Conservation (phyloP, 2,113 vertebrate genomes). For the Pongo abelii region DNA sequence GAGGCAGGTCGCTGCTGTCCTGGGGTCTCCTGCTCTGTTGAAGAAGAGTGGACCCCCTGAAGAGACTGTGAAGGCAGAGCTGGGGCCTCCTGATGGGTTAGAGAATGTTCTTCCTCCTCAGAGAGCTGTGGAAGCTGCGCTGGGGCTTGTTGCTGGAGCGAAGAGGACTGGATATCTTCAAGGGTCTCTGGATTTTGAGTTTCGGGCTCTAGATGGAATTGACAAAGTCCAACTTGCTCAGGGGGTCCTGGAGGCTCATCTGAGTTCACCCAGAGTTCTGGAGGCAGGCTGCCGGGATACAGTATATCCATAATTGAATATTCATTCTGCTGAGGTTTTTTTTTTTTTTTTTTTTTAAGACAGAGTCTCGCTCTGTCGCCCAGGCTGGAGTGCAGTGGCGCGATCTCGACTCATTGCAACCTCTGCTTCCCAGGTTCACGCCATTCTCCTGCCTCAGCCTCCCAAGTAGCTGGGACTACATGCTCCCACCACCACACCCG, state of each 20-base stretch:
- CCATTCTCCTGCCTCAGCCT: no score
- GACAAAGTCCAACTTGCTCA: no score
- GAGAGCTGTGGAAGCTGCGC: no score
- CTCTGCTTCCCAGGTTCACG: no score
- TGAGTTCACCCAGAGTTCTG: not conserved
- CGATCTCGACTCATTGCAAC: no score
- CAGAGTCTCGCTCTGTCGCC: no score
- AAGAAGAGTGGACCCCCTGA: not conserved
- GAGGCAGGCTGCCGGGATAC: not conserved
- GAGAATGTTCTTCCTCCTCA: not conserved
- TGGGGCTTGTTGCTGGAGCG: not conserved
- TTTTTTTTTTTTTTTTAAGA: no score
- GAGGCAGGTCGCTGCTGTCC: not conserved
- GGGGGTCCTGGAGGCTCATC: not conserved
- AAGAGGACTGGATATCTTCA: no score
- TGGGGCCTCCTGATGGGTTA: not conserved
- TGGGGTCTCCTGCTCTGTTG: not conserved
- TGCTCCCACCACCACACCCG: no score
- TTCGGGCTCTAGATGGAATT: not conserved
- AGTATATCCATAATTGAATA: not conserved
- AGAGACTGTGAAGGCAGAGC: not conserved
- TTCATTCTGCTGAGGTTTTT: not conserved
- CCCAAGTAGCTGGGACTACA: no score
- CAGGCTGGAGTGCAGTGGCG: no score
- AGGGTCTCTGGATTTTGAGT: accelerated